phyloP scores from a whole-genome alignment of 1,140 invertebrate genomes.

The Battus philenor region DNA sequence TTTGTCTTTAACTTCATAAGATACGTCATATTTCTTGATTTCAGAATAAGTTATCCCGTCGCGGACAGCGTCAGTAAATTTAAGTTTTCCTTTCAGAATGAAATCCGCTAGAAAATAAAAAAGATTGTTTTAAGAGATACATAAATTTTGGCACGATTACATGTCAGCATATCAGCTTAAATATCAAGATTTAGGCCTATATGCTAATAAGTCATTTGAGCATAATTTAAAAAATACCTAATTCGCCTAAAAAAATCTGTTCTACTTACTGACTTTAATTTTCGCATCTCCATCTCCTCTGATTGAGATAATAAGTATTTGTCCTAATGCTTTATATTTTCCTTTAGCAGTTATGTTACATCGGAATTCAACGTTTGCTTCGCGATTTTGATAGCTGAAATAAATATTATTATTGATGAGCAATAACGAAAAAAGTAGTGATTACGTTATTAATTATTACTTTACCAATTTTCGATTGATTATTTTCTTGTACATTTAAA shows the following conservation, averaged over 20 bases:
- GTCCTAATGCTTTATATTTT: constrained; percentile 43
- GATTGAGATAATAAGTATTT: constrained; percentile 40
- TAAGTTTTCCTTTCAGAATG: constrained; percentile 28
- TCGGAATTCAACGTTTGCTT: constrained; percentile 28
- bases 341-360: constrained; percentile 44
- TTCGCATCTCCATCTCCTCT: constrained; percentile 53
- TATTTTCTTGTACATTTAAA: too few relatives aligned
- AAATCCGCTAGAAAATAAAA: constrained; percentile 34
- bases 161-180: too few relatives aligned
- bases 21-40: constrained; percentile 31
- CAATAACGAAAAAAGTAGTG: too few relatives aligned
- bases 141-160: too few relatives aligned
- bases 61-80: constrained; percentile 34
- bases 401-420: too few relatives aligned
- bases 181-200: not conserved
- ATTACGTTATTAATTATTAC: too few relatives aligned
- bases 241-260: too few relatives aligned
- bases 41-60: constrained; percentile 40
- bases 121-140: too few relatives aligned
- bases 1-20: constrained; percentile 31
- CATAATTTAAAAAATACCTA: not conserved
- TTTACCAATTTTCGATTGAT: too few relatives aligned
- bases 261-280: constrained; percentile 48
- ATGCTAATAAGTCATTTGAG: not conserved
- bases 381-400: constrained; percentile 29